Evolutionary conservation across 2,797 vertebrate species (phyloP).

Genomic region (Potorous gilbertii): DNA sequence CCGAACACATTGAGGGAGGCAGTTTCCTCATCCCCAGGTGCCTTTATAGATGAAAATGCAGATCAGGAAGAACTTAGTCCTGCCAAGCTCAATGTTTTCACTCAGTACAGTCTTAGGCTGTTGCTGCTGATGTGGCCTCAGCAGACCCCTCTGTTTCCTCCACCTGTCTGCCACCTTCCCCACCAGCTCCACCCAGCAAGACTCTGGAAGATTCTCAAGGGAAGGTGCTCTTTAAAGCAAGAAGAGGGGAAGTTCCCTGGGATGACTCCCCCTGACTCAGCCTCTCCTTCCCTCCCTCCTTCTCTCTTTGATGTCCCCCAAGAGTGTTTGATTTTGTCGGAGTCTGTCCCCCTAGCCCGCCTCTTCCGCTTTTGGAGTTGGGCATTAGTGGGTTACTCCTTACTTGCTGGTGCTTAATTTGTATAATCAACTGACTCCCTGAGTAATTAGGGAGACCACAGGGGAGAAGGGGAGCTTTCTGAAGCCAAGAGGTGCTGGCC

Average conservation of each 20-base stretch:
- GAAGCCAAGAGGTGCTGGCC: not conserved
- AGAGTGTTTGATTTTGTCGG: constrained; percentile 6
- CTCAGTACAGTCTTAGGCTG: not conserved
- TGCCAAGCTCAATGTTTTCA: not conserved
- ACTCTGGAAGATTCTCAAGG: not conserved
- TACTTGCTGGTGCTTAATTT: not conserved
- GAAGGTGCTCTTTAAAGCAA: not conserved
- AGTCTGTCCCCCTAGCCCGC: constrained; percentile 28
- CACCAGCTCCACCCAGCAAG: not conserved
- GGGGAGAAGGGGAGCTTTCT: not conserved
- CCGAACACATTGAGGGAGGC: not conserved
- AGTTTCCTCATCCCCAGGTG: not conserved
- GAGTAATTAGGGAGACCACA: constrained; percentile 35
- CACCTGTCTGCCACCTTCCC: not conserved
- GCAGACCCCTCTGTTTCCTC: not conserved
- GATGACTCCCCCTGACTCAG: not conserved
- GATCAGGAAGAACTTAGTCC: not conserved
- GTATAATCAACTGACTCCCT: constrained; percentile 3
- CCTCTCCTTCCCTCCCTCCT: not conserved
- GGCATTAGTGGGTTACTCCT: constrained; percentile 25
- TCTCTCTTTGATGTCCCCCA: not conserved
- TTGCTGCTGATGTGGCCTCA: not conserved
- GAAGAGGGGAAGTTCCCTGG: not conserved
- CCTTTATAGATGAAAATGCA: not conserved
- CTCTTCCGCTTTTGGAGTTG: constrained; percentile 25